Evolutionary conservation across 1,140 invertebrate species (phyloP).

Genomic region (Aphis gossypii): DNA sequence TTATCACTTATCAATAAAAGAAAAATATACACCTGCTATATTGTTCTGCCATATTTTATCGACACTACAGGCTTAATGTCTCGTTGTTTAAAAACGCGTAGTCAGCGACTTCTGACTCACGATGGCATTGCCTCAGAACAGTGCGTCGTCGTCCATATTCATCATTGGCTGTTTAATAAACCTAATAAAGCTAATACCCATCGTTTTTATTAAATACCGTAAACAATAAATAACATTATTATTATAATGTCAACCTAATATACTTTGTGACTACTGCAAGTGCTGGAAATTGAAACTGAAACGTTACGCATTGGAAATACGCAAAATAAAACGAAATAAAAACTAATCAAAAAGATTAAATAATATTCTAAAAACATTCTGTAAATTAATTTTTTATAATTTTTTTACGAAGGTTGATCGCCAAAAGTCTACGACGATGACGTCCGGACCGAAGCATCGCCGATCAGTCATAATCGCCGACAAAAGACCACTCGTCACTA

Average conservation of each 20-base stretch:
- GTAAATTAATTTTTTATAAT: background rate
- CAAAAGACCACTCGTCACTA: background rate
- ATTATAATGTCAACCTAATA: too few species aligned
- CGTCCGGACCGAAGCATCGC: background rate
- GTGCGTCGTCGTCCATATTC: background rate
- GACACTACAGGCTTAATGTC: too few species aligned
- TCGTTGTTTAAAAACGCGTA: too few species aligned
- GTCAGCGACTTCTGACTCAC: background rate
- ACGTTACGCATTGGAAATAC: too few species aligned
- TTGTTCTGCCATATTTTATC: too few species aligned
- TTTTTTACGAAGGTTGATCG: background rate
- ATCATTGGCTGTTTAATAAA: background rate
- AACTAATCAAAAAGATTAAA: background rate
- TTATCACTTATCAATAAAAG: too few species aligned
- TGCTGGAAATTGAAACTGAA: too few species aligned
- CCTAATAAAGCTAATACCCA: background rate
- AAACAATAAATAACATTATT: too few species aligned
- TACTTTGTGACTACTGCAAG: too few species aligned
- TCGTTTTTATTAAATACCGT: too few species aligned
- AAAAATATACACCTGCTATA: too few species aligned
- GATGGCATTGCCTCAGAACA: background rate
- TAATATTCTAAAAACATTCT: background rate
- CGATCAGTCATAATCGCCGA: background rate
- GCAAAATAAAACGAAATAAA: background rate
- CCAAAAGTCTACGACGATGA: background rate